Evolutionary conservation across 2,888 invertebrate species (phyloP).

Genomic region (Drosophila sordidapex): DNA sequence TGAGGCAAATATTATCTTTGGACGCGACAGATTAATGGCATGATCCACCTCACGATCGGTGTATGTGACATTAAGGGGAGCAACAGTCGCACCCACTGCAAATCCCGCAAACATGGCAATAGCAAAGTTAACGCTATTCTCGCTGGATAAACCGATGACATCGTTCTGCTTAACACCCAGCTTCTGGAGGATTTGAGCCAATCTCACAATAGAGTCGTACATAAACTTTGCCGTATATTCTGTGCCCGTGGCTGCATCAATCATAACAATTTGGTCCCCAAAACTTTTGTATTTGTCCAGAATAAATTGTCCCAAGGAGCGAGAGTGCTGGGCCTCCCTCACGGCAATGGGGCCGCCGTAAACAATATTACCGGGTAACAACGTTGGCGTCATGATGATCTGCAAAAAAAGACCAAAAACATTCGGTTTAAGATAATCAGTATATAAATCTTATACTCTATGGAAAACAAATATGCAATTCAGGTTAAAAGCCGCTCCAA

Average conservation of each 20-base stretch:
- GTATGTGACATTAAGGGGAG: constrained; percentile 87
- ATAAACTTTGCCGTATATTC: constrained; percentile 78
- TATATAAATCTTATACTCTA: constrained; percentile 40
- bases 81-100: constrained; percentile 86
- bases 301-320: constrained; percentile 86
- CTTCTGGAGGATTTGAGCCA: constrained; percentile 84
- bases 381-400: constrained; percentile 68
- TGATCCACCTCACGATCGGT: constrained; percentile 89
- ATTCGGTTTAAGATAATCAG: constrained; percentile 16
- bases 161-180: constrained; percentile 86
- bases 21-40: constrained; percentile 89
- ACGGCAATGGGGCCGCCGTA: constrained; percentile 78
- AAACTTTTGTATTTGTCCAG: constrained; percentile 86
- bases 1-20: constrained; percentile 89
- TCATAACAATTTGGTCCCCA: constrained; percentile 85
- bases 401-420: constrained; percentile 14
- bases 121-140: constrained; percentile 87
- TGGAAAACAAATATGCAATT: constrained; percentile 21
- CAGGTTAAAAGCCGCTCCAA: constrained; percentile 48
- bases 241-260: constrained; percentile 80
- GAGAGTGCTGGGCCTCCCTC: constrained; percentile 63
- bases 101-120: constrained; percentile 86
- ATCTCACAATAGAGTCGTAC: constrained; percentile 72
- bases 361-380: constrained; percentile 82
- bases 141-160: constrained; percentile 86